Base-by-base conservation (phyloP, 2,797 vertebrate genomes). In the Trachops cirrhosus region DNA sequence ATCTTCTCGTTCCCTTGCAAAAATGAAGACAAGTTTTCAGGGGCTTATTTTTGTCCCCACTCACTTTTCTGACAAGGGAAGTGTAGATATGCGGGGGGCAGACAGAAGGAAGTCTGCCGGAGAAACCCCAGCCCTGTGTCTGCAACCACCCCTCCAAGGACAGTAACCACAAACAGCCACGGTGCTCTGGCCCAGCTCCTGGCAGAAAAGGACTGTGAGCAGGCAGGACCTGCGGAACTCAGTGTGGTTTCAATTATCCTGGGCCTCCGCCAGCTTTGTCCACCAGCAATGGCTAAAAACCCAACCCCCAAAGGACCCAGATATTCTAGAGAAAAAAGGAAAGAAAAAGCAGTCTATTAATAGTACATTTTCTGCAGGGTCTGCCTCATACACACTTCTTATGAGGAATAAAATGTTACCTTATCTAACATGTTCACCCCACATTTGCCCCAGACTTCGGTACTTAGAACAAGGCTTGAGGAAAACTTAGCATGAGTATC, bases 361-460 rank as follows among this genome's bases (percentile, higher is more conserved):
- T 37, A 80, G 41, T 46, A n/a, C 44, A 59, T 74, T 62, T 87
- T 85, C n/a, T 46, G 74, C 59, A 15, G 15, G n/a, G 46, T 93
- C 78, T 71, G 48, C 34, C 93, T 91, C 41, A 15, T 3, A 19
- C 70, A 22, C 46, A 34, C 37, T 21, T 87, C 59, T 79, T 54
- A 71, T 4, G 32, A 37, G 18, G 77, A 64, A 86, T 21, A 82
- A 78, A 90, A 67, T 75, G 85, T n/a, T 46, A 78, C 50, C 24
- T 37, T 0, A 5, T 19, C 11, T 64, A 74, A 77, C 12, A 39
- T 59, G 9, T 62, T 71, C 86, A 84, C 41, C 37, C 29, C 59
- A 16, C 12, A 75, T 94, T 93, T 85, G 59, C 52, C 83, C 71
- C 32, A 85, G 62, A 89, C 73, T 44, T 80, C 50, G 39, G n/a